Evolutionary conservation across 2,113 vertebrate species (phyloP).

Genomic region (Salvelinus sp.): DNA sequence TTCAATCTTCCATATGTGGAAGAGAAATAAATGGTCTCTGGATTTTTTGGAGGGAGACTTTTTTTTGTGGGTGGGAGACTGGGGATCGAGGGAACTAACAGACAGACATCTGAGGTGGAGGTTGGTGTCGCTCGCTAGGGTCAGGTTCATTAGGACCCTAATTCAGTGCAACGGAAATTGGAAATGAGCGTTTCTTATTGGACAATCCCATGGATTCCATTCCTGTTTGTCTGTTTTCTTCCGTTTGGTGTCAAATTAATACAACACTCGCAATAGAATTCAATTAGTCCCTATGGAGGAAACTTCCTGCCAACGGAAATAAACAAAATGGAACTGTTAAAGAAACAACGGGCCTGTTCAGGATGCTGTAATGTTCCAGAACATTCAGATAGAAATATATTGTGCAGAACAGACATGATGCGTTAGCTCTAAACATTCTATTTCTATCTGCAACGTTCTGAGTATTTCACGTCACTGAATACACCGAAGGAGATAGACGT

Average conservation of each 20-base stretch:
- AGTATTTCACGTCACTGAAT: too few species aligned
- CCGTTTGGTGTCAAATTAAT: too few species aligned
- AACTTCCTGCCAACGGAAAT: conserved; percentile 53
- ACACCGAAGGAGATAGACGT: conserved; percentile 47
- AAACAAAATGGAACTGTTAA: conserved; percentile 74
- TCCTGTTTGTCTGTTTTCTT: too few species aligned
- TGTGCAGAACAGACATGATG: too few species aligned
- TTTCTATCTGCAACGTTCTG: too few species aligned
- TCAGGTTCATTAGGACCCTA: too few species aligned
- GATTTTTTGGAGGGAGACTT: conserved; percentile 97
- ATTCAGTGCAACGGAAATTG: too few species aligned
- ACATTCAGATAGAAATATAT: neutral
- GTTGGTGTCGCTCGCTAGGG: conserved; percentile 67
- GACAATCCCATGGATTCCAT: too few species aligned
- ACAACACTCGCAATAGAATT: conserved; percentile 72
- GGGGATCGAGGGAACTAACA: conserved; percentile 64
- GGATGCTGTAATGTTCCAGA: too few species aligned
- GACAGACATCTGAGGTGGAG: conserved; percentile 76
- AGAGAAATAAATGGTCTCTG: conserved; percentile 94
- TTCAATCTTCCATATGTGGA: conserved; percentile 99
- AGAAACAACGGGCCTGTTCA: conserved; percentile 21
- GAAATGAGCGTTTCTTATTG: too few species aligned
- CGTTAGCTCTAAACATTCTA: too few species aligned
- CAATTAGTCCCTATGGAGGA: conserved; percentile 66
- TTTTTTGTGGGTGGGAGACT: conserved; percentile 73